A percentile compares a stretch with the other conserved stretches of the same genome.
Conservation (phyloP, 2,888 invertebrate species). For the Dasypogon diadema region DNA sequence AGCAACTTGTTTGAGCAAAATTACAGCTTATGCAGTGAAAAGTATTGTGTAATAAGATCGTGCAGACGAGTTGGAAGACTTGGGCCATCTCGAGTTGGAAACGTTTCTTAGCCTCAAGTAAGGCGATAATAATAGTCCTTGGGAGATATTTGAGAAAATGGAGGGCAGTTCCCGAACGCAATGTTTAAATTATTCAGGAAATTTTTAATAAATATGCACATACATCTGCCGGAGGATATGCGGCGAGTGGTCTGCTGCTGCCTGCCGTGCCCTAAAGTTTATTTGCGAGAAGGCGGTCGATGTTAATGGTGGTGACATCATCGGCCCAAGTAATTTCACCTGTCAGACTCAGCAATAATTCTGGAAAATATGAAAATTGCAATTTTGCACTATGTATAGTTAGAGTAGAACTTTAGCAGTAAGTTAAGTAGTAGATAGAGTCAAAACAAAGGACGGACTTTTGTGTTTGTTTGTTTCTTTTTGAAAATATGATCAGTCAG, state of each 20-base stretch:
- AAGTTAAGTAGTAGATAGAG: too few relatives aligned
- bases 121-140: slow-evolving; percentile 25
- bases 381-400: too few relatives aligned
- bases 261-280: neutral
- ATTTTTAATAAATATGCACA: neutral
- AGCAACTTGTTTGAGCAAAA: neutral
- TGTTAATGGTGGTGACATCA: neutral
- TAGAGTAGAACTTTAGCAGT: too few relatives aligned
- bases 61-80: neutral
- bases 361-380: too few relatives aligned
- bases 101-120: neutral
- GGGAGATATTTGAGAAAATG: slow-evolving; percentile 27
- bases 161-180: neutral
- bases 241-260: neutral
- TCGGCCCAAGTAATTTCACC: neutral
- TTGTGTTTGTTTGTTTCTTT: too few relatives aligned
- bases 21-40: slow-evolving; percentile 2
- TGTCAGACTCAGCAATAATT: too few relatives aligned
- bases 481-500: too few relatives aligned
- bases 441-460: too few relatives aligned
- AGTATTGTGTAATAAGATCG: slow-evolving; percentile 25
- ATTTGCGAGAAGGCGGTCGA: neutral
- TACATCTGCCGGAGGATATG: neutral
- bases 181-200: slow-evolving; percentile 21
- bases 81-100: neutral